A percentile compares a stretch with the other conserved stretches of the same genome.
Evolutionary conservation across 1,140 invertebrate genomes (phyloP).

Genomic region (Mercenaria mercenaria): DNA sequence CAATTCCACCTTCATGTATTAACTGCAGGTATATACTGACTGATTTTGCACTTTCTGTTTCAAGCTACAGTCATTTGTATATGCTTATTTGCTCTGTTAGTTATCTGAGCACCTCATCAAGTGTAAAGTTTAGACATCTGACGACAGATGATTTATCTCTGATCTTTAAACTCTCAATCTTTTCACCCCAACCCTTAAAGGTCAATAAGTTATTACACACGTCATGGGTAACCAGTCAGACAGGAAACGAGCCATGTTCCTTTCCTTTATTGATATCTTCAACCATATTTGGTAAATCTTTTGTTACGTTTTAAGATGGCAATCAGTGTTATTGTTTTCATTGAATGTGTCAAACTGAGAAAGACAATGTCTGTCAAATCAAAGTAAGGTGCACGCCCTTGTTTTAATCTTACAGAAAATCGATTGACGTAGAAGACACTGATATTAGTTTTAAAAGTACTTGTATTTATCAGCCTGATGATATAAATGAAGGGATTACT

Average conservation of each 20-base stretch:
- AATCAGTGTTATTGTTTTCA: constrained; percentile 15
- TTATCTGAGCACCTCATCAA: neutral
- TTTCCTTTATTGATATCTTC: neutral
- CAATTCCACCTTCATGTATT: too few relatives aligned
- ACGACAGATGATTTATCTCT: neutral
- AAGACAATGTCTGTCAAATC: constrained; percentile 13
- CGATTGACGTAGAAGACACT: neutral
- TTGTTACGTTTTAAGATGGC: constrained; percentile 6
- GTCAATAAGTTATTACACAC: neutral
- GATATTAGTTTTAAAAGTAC: neutral
- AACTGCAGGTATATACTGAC: too few relatives aligned
- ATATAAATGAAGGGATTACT: neutral
- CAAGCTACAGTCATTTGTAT: neutral
- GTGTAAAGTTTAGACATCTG: neutral
- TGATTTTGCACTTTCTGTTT: too few relatives aligned
- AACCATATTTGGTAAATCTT: neutral
- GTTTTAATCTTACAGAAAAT: neutral
- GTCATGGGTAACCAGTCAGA: neutral
- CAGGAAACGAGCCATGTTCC: neutral
- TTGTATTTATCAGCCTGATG: neutral
- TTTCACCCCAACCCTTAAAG: neutral
- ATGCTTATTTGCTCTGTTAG: neutral
- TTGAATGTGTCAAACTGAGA: neutral
- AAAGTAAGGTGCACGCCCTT: neutral
- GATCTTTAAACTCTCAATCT: neutral